Evolutionary conservation across 2,888 invertebrate species (phyloP).

Genomic region (Tupiocoris notatus): DNA sequence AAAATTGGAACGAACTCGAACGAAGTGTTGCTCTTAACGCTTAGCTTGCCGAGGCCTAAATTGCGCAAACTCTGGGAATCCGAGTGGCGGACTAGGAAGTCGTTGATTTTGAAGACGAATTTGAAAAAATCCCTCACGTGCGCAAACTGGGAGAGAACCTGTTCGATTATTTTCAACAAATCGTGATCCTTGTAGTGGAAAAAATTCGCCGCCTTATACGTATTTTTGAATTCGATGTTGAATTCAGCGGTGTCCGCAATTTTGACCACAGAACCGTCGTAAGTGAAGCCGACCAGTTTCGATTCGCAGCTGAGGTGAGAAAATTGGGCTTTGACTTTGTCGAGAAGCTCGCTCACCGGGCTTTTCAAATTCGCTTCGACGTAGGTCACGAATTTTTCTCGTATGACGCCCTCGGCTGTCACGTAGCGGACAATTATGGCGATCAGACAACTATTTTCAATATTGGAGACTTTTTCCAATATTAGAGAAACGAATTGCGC

Average conservation of each 20-base stretch:
- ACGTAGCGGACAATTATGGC: neutral
- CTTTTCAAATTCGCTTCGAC: neutral
- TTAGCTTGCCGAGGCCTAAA: neutral
- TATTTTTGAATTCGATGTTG: neutral
- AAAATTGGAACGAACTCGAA: neutral
- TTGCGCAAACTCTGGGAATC: neutral
- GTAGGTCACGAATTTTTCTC: neutral
- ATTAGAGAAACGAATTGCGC: neutral
- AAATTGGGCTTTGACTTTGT: too few species aligned
- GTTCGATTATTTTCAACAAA: neutral
- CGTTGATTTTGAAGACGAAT: neutral
- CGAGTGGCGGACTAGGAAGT: neutral
- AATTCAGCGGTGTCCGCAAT: neutral
- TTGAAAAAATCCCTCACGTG: neutral
- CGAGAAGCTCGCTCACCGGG: too few species aligned
- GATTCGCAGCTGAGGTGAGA: neutral
- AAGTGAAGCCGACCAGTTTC: conserved; percentile 7
- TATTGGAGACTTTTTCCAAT: neutral
- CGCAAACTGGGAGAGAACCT: neutral
- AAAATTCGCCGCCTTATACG: neutral
- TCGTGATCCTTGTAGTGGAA: neutral
- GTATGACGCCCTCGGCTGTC: neutral
- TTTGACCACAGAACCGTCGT: neutral
- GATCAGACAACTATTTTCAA: neutral
- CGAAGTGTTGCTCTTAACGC: neutral